Conservation (phyloP, 2,113 vertebrate species). For the Triplophysa siluroides region DNA sequence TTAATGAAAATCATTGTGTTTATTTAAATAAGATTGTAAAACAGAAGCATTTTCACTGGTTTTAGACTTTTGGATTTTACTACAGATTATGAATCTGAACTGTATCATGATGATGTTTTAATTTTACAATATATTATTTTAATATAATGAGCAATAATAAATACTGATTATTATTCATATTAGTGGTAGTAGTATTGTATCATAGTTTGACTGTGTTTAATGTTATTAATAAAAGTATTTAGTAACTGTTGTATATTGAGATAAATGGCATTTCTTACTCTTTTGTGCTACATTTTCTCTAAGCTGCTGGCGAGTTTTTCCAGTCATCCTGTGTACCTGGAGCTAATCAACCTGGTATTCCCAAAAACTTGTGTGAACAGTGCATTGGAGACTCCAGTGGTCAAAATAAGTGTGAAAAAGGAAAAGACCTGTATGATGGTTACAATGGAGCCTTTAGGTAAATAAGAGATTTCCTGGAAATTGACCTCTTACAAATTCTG, state of each 20-base stretch:
- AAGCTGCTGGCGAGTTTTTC: slow-evolving; percentile 88
- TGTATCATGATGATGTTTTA: too few species aligned
- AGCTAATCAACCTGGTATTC: slow-evolving; percentile 75
- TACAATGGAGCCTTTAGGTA: slow-evolving; percentile 92
- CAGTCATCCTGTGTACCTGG: slow-evolving; percentile 87
- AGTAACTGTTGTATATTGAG: not conserved
- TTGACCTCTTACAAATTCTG: not conserved
- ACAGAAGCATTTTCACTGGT: too few species aligned
- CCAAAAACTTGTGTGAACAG: slow-evolving; percentile 78
- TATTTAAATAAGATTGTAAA: too few species aligned
- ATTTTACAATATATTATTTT: too few species aligned
- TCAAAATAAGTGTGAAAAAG: slow-evolving; percentile 79
- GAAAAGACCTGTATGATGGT: slow-evolving; percentile 83
- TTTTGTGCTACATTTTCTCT: slow-evolving; percentile 14
- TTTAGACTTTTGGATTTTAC: not conserved
- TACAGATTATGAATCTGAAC: too few species aligned
- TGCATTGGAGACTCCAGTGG: slow-evolving; percentile 82
- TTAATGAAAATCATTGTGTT: too few species aligned
- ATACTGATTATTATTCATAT: too few species aligned
- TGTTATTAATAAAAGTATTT: too few species aligned
- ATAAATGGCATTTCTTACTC: not conserved
- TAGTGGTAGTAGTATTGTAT: too few species aligned
- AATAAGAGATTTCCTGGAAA: not conserved
- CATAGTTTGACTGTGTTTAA: too few species aligned
- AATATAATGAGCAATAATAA: too few species aligned